phyloP scores from a whole-genome alignment of 2,797 vertebrate genomes.

The Aulostomus chinensis region DNA sequence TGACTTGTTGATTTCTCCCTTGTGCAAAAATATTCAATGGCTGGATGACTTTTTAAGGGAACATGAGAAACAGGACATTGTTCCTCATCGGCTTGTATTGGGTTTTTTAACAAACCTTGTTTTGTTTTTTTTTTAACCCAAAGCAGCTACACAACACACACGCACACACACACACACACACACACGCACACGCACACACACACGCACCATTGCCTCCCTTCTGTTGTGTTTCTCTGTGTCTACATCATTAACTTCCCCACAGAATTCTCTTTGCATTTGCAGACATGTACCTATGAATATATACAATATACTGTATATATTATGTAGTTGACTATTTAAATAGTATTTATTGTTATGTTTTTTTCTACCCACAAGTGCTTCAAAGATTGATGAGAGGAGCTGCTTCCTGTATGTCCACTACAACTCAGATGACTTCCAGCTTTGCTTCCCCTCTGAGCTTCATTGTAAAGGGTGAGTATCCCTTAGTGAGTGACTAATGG shows the following conservation, averaged over 20 bases:
- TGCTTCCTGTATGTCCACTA: slow-evolving; percentile 90
- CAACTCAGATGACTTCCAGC: slow-evolving; percentile 88
- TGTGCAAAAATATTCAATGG: too few relatives aligned
- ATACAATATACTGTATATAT: too few relatives aligned
- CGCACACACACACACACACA: too few relatives aligned
- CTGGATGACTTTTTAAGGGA: too few relatives aligned
- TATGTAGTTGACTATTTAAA: too few relatives aligned
- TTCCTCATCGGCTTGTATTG: not conserved
- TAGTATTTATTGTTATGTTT: not conserved
- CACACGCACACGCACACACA: too few relatives aligned
- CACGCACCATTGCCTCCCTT: too few relatives aligned
- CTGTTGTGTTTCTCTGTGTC: too few relatives aligned
- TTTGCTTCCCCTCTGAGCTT: slow-evolving; percentile 88
- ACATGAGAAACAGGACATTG: not conserved
- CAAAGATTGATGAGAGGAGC: slow-evolving; percentile 88
- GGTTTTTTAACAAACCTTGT: not conserved
- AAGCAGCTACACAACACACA: too few relatives aligned
- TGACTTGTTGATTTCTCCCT: not conserved
- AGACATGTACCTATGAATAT: too few relatives aligned
- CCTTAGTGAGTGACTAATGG: not conserved
- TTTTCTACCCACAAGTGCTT: slow-evolving; percentile 72
- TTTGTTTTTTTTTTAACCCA: not conserved
- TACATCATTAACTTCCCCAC: too few relatives aligned
- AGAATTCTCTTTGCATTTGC: too few relatives aligned
- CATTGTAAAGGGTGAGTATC: slow-evolving; percentile 86